Percentiles rank a stretch among this genome's conserved stretches.
These are phyloP conservation scores for Furcula furcula DNA, from an alignment of 2,888 invertebrate species.

Conservation along the genomic window DNA sequence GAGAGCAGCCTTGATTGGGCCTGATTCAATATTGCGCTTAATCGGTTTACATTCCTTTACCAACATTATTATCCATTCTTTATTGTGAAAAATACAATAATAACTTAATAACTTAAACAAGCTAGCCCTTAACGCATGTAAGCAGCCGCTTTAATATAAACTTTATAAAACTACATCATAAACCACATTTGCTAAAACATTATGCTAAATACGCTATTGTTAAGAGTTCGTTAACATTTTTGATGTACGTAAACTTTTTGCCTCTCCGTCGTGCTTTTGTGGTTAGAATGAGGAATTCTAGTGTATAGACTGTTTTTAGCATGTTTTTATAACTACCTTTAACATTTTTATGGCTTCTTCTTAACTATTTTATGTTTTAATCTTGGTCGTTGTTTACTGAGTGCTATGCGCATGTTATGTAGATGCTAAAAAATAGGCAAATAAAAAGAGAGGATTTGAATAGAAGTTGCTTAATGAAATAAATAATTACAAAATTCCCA, in stretches of 20 bases:
- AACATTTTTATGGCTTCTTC: not conserved
- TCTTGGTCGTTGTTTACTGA: too few species aligned
- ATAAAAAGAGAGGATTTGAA: too few species aligned
- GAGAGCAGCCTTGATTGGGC: constrained; percentile 28
- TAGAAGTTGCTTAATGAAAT: too few species aligned
- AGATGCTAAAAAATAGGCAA: too few species aligned
- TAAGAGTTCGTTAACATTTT: constrained; percentile 23
- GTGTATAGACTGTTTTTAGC: not conserved
- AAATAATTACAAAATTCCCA: too few species aligned
- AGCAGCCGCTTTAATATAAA: not conserved
- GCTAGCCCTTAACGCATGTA: not conserved
- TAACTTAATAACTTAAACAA: not conserved
- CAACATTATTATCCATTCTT: not conserved
- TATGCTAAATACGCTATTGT: constrained; percentile 10
- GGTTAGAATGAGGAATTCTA: constrained; percentile 1
- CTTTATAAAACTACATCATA: constrained; percentile 6
- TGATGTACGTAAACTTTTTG: constrained; percentile 19
- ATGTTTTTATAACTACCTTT: not conserved
- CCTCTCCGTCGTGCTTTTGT: constrained; percentile 15
- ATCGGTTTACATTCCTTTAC: constrained; percentile 9
- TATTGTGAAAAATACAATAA: not conserved
- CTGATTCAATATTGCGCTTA: constrained; percentile 32
- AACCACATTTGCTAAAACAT: constrained; percentile 12
- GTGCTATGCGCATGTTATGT: too few species aligned
- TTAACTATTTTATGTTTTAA: too few species aligned